Base-by-base conservation (phyloP, 2,113 vertebrate genomes). In the Gopherus flavomarginatus region DNA sequence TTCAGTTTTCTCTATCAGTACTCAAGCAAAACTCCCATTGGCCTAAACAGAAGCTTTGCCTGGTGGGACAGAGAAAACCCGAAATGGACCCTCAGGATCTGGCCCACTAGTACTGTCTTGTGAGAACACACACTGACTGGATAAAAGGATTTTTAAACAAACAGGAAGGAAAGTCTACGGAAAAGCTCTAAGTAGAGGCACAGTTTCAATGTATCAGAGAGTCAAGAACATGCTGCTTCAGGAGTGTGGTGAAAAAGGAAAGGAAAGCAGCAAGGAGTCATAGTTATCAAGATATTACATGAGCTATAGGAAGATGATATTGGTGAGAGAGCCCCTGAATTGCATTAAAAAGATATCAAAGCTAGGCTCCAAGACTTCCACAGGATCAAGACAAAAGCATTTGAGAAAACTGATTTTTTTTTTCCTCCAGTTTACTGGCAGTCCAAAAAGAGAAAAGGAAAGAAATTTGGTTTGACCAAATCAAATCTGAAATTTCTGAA, bases 141-240 rank as follows among this genome's bases (percentile, higher is more conserved):
- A 69, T 35, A n/a, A 14, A 9, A 69, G 35, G 65, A 69, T 14
- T 69, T 69, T n/a, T 69, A n/a, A n/a, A 59, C 29, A 21, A 35
- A 38, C 35, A 19, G 14, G 14, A 47, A 83, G 50, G 52, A 27
- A 56, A n/a, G 50, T 26, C 19, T 26, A 42, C 47, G 26, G 59
- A 50, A 69, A 22, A 75, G 10, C 72, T 56, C 38, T 75, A 29
- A 42, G n/a, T 13, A 54, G 19, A 69, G 7, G 16, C 35, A 47
- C 26, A 49, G 69, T 57, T 75, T 16, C 53, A 57, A 29, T 21
- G 65, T 21, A 69, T 69, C 65, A 21, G 14, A 21, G 14, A 69
- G 31, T n/a, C 56, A 38, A 0, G 0, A 50, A 6, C 1, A 4
- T 1, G 53, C 16, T 85, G 13, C 44, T 42, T 38, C 38, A 19